phyloP scores from a whole-genome alignment of 2,113 vertebrate species.

The Melanerpes formicivorus region DNA sequence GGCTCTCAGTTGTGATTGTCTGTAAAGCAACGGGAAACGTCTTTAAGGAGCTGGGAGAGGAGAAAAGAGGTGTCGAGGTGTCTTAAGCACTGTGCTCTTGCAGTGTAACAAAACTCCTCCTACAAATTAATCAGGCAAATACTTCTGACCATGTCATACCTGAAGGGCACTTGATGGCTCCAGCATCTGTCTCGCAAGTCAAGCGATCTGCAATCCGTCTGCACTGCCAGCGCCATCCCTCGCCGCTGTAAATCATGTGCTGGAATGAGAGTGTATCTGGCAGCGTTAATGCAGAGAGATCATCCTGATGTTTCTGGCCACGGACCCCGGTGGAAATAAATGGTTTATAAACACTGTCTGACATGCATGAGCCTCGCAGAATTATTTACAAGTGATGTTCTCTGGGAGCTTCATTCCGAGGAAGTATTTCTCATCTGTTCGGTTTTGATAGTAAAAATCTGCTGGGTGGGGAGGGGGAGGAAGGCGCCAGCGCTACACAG shows the following conservation, averaged over 20 bases:
- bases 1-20: conserved; percentile 31
- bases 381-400: conserved; percentile 44
- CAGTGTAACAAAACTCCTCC: conserved; percentile 35
- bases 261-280: conserved; percentile 58
- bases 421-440: neutral
- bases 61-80: conserved; percentile 14
- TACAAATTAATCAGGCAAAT: conserved; percentile 45
- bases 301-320: conserved; percentile 37
- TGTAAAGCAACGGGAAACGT: neutral
- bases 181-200: neutral
- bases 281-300: conserved; percentile 36
- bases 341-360: conserved; percentile 40
- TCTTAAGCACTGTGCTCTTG: neutral
- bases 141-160: conserved; percentile 51
- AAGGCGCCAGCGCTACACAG: conserved; percentile 75
- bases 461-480: neutral
- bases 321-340: conserved; percentile 32
- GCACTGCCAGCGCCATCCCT: conserved; percentile 15
- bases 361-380: neutral
- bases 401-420: neutral
- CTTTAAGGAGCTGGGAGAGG: neutral
- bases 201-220: neutral
- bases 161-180: conserved; percentile 71
- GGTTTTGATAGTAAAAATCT: neutral
- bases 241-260: neutral